A percentile compares a stretch with the other conserved stretches of the same genome.
These are phyloP conservation scores for Euproctis similis DNA, from an alignment of 2,888 invertebrate species.

Conservation along the genomic window DNA sequence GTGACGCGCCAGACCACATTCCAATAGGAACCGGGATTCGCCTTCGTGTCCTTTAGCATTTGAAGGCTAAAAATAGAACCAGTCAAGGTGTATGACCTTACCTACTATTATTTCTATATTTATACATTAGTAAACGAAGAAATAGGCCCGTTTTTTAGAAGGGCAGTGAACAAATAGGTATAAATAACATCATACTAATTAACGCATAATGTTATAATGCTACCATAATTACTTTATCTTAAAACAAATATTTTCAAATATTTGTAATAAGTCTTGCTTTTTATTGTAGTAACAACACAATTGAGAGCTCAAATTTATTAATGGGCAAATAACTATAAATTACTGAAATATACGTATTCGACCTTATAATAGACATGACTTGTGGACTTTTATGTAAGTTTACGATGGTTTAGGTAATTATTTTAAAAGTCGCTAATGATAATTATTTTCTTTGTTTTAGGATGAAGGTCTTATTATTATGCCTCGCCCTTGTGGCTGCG, in stretches of 20 bases:
- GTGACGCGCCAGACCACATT: conserved; percentile 68
- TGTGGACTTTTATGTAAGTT: conserved; percentile 49
- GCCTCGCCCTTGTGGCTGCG: conserved; percentile 74
- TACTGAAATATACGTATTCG: too few relatives aligned
- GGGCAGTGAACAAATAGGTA: too few relatives aligned
- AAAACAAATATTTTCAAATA: too few relatives aligned
- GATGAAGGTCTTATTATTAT: conserved; percentile 80
- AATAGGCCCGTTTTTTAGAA: conserved; percentile 14
- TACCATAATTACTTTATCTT: too few relatives aligned
- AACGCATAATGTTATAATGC: too few relatives aligned
- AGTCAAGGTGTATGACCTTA: conserved; percentile 40
- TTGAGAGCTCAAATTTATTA: too few relatives aligned
- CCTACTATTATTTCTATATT: conserved; percentile 36
- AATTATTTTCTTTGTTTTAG: conserved; percentile 72
- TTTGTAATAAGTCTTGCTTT: too few relatives aligned
- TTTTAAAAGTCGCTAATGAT: conserved; percentile 46
- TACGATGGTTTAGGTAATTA: conserved; percentile 35
- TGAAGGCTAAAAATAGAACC: conserved; percentile 51
- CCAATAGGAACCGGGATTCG: conserved; percentile 58
- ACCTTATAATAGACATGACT: conserved; percentile 67
- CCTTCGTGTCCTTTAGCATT: conserved; percentile 53
- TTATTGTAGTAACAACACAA: too few relatives aligned
- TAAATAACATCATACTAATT: too few relatives aligned
- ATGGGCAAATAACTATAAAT: too few relatives aligned
- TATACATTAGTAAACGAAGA: too few relatives aligned